Conservation (phyloP, 2,888 invertebrate genomes). For the Drosophila nigricruria region DNA sequence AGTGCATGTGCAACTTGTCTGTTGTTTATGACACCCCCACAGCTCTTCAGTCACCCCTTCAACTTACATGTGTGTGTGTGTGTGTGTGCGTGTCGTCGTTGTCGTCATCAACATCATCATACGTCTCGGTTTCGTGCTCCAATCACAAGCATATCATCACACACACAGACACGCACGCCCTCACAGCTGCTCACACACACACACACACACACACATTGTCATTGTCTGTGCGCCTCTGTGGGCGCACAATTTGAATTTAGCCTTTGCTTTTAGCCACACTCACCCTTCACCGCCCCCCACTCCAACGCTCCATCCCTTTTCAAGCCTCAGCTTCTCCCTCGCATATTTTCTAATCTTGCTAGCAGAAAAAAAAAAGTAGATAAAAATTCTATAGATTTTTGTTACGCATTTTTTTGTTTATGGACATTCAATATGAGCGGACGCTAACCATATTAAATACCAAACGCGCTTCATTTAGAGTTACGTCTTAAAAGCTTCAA, state of each 20-base stretch:
- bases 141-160: conserved; percentile 75
- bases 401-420: conserved; percentile 42
- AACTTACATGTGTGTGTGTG: not conserved
- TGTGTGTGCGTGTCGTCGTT: conserved; percentile 31
- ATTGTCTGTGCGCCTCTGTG: conserved; percentile 20
- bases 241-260: conserved; percentile 34
- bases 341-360: conserved; percentile 52
- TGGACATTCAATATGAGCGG: conserved; percentile 20
- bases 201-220: conserved; percentile 11
- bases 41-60: conserved; percentile 15
- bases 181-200: conserved; percentile 10
- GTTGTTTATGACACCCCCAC: conserved; percentile 72
- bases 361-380: conserved; percentile 10
- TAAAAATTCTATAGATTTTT: conserved; percentile 38
- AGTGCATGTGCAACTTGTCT: conserved; percentile 79
- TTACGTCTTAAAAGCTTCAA: not conserved
- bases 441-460: conserved; percentile 23
- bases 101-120: conserved; percentile 77
- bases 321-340: not conserved
- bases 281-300: not conserved
- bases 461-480: conserved; percentile 1
- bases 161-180: conserved; percentile 35
- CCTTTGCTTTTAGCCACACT: conserved; percentile 39
- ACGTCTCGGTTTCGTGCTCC: conserved; percentile 71
- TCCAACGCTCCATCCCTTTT: not conserved